These are phyloP conservation scores for Lamellibrachia satsuma DNA, from an alignment of 2,888 invertebrate species.

Conservation along the genomic window DNA sequence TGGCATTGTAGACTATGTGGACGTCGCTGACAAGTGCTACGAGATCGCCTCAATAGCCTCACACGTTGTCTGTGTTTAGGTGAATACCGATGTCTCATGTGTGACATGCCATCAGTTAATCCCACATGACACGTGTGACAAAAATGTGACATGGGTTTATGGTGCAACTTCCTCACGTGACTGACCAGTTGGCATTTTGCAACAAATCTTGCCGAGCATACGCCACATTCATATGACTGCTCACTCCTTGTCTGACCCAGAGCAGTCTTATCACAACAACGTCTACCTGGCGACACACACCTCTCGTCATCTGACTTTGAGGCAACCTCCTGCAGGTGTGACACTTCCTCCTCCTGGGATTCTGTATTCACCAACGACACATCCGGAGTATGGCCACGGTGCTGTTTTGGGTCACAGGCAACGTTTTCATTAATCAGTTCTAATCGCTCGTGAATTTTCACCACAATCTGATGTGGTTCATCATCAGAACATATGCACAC, in stretches of 20 bases:
- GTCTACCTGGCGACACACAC: no score
- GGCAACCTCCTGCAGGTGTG: not conserved
- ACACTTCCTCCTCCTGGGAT: not conserved
- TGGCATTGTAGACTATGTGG: not conserved
- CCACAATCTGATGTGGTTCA: slow-evolving; percentile 47
- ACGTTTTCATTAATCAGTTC: not conserved
- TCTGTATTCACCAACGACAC: no score
- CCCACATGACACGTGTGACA: not conserved
- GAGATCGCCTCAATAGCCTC: not conserved
- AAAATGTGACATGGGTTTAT: not conserved
- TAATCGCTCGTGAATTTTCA: slow-evolving; percentile 49
- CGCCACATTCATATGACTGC: not conserved
- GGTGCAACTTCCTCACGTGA: not conserved
- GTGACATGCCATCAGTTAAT: not conserved
- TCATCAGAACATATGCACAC: slow-evolving; percentile 49
- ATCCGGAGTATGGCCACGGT: no score
- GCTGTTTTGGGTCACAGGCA: not conserved
- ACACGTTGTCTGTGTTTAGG: not conserved
- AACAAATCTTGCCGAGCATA: not conserved
- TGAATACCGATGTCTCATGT: not conserved
- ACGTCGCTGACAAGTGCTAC: not conserved
- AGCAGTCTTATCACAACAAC: not conserved
- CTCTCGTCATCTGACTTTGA: not conserved
- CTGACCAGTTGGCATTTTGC: not conserved
- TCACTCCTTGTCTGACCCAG: not conserved